These are phyloP conservation scores for Diarsia mendica DNA, from an alignment of 2,888 invertebrate species.

Conservation along the genomic window DNA sequence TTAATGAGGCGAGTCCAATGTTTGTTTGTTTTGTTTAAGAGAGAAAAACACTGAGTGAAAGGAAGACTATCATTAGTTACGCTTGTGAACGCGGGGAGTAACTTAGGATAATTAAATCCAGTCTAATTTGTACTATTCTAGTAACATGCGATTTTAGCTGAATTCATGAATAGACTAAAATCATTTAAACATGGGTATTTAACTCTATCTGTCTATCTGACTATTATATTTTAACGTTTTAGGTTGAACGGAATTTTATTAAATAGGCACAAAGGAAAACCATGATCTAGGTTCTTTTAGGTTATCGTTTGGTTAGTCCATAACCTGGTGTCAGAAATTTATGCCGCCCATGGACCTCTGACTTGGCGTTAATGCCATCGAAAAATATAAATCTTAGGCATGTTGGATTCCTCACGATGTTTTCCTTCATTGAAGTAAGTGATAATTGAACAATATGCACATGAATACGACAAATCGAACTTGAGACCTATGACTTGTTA, in stretches of 20 bases:
- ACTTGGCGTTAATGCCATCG: no score
- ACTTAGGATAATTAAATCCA: conserved; percentile 1
- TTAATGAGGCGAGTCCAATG: conserved; percentile 55
- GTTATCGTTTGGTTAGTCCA: no score
- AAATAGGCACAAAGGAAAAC: neutral
- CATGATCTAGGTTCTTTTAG: neutral
- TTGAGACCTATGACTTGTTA: no score
- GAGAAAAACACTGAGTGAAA: conserved; percentile 19
- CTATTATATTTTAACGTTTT: neutral
- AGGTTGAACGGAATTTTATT: neutral
- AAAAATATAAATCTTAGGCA: no score
- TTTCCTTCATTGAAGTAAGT: no score
- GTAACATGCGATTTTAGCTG: neutral
- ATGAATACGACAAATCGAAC: no score
- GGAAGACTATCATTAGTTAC: conserved; percentile 30
- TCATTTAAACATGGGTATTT: neutral
- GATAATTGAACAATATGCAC: no score
- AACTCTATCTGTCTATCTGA: neutral
- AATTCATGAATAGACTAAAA: neutral
- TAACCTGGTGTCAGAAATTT: no score
- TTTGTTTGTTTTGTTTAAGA: conserved; percentile 48
- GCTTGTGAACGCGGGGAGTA: conserved; percentile 9
- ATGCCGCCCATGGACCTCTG: no score
- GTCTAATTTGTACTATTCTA: conserved; percentile 2
- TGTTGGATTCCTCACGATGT: no score